Evolutionary conservation across 2,888 invertebrate genomes (phyloP).

Genomic region (Coleophora flavipennella): DNA sequence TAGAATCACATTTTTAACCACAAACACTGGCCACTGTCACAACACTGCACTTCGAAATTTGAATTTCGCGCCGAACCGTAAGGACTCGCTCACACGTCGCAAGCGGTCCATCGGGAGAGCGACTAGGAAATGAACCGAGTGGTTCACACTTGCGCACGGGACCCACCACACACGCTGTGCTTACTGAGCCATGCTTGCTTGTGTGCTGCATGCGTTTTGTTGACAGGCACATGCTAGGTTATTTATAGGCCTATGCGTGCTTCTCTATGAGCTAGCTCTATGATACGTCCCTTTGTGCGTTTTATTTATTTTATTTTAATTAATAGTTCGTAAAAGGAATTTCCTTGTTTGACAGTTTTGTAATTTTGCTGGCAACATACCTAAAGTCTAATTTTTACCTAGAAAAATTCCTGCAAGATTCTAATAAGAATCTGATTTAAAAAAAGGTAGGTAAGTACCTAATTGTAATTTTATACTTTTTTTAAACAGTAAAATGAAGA

Average conservation of each 20-base stretch:
- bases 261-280: conserved; percentile 4
- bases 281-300: conserved; percentile 18
- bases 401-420: too few species aligned
- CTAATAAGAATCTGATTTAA: too few species aligned
- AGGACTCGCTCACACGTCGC: conserved; percentile 68
- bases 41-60: conserved; percentile 27
- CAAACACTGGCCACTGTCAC: conserved; percentile 23
- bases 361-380: too few species aligned
- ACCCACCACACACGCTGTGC: conserved; percentile 24
- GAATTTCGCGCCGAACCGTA: conserved; percentile 55
- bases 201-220: conserved; percentile 41
- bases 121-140: conserved; percentile 64
- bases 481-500: too few species aligned
- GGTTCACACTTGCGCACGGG: conserved; percentile 32
- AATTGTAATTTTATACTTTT: too few species aligned
- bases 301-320: neutral
- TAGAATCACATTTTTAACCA: conserved; percentile 11
- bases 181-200: conserved; percentile 23
- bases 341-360: too few species aligned
- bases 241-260: conserved; percentile 47
- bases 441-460: too few species aligned
- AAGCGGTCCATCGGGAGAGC: conserved; percentile 64
- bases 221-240: conserved; percentile 50
- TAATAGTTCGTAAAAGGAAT: neutral
- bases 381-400: too few species aligned